Conservation (phyloP, 2,113 vertebrate species). For the Microcebus lehilahytsara region DNA sequence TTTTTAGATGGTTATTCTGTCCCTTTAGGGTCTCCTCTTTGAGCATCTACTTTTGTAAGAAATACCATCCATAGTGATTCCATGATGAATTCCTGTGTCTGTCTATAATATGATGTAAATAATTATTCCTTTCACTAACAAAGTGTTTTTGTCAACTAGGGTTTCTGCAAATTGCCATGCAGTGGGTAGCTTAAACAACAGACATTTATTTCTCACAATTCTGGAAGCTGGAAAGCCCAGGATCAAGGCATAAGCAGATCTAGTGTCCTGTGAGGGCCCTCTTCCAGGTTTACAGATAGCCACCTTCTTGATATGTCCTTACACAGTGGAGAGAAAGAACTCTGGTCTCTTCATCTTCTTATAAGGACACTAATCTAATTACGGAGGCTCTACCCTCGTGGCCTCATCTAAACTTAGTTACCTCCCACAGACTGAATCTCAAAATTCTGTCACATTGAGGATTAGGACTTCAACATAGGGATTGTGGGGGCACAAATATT, state of each 20-base stretch:
- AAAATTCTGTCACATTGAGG: neutral
- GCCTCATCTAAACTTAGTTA: neutral
- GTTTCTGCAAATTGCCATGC: neutral
- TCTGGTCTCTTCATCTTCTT: neutral
- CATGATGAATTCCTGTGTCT: neutral
- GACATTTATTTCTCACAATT: neutral
- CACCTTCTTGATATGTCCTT: neutral
- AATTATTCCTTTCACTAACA: neutral
- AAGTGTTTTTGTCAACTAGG: neutral
- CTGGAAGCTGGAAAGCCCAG: neutral
- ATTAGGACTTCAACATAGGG: neutral
- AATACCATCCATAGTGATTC: neutral
- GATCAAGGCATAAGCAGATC: neutral
- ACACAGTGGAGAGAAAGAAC: neutral
- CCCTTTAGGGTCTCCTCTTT: neutral
- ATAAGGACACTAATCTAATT: neutral
- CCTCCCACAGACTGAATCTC: neutral
- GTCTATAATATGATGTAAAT: neutral
- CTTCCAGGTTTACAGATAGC: neutral
- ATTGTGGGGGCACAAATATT: neutral
- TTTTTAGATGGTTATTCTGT: neutral
- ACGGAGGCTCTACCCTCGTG: neutral
- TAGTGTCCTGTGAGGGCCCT: fast-evolving
- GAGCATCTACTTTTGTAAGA: neutral
- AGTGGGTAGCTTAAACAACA: neutral